phyloP scores from a whole-genome alignment of 2,888 invertebrate genomes.

The Mantis religiosa region DNA sequence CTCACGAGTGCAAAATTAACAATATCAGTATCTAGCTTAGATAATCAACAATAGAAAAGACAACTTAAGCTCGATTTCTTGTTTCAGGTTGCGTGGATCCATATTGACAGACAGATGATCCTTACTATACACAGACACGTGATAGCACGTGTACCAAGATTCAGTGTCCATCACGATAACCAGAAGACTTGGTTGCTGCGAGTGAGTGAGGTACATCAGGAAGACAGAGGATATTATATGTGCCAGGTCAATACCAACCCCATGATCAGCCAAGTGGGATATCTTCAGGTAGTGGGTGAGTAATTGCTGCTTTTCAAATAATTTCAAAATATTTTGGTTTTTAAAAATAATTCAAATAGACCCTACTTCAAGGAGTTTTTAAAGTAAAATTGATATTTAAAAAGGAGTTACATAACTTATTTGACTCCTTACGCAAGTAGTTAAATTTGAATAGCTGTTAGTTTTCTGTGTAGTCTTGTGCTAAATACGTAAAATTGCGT shows the following conservation, averaged over 20 bases:
- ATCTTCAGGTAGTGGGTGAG: constrained; percentile 89
- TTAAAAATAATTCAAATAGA: too few relatives aligned
- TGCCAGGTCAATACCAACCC: constrained; percentile 89
- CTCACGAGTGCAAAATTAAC: too few relatives aligned
- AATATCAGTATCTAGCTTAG: too few relatives aligned
- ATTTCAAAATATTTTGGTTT: too few relatives aligned
- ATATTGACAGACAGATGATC: constrained; percentile 91
- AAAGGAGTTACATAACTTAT: too few relatives aligned
- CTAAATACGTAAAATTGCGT: too few relatives aligned
- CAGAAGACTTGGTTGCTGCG: constrained; percentile 89
- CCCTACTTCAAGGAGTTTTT: too few relatives aligned
- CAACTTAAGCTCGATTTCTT: neutral
- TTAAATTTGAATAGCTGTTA: too few relatives aligned
- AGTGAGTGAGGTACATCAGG: constrained; percentile 86
- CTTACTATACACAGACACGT: constrained; percentile 89
- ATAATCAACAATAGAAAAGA: too few relatives aligned
- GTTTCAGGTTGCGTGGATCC: constrained; percentile 86
- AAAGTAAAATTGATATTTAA: too few relatives aligned
- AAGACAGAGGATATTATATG: constrained; percentile 88
- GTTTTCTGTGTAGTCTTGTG: too few relatives aligned
- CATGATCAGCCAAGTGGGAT: constrained; percentile 93
- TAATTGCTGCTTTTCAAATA: constrained; percentile 23
- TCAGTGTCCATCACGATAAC: constrained; percentile 86
- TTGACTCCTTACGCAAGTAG: too few relatives aligned
- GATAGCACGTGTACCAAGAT: constrained; percentile 84